A percentile compares a stretch with the other conserved stretches of the same genome.
Evolutionary conservation across 2,113 vertebrate genomes (phyloP).

Genomic region (Columba livia): DNA sequence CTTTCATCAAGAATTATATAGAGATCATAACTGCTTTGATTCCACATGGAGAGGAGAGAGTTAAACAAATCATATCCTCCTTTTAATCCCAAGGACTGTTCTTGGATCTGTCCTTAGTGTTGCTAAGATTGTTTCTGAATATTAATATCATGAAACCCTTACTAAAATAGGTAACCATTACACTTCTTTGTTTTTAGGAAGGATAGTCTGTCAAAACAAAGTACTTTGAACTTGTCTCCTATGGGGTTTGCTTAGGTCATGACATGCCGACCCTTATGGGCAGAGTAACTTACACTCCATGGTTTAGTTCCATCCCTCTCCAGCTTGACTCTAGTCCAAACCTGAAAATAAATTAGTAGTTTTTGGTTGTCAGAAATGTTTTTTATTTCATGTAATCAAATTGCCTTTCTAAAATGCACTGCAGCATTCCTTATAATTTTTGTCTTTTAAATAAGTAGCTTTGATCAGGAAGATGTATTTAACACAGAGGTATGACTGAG

Average conservation of each 20-base stretch:
- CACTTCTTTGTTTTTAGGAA: neutral
- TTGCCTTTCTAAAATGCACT: neutral
- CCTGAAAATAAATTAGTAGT: neutral
- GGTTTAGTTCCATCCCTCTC: neutral
- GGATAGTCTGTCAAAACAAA: neutral
- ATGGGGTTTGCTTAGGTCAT: neutral
- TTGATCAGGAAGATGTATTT: neutral
- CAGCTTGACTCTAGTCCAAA: neutral
- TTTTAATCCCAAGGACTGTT: neutral
- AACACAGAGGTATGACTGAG: neutral
- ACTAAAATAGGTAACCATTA: neutral
- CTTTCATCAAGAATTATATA: neutral
- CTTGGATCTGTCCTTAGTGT: neutral
- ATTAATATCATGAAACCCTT: neutral
- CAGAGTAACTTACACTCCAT: rapidly evolving
- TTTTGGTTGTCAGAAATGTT: neutral
- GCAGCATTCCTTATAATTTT: neutral
- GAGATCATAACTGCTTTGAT: neutral
- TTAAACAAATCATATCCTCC: neutral
- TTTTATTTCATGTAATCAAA: neutral
- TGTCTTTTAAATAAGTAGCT: neutral
- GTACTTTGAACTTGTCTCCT: neutral
- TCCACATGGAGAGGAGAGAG: neutral
- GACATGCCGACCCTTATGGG: neutral
- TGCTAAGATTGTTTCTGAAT: neutral